phyloP scores from a whole-genome alignment of 2,888 invertebrate genomes.

The Eristalis intricaria region DNA sequence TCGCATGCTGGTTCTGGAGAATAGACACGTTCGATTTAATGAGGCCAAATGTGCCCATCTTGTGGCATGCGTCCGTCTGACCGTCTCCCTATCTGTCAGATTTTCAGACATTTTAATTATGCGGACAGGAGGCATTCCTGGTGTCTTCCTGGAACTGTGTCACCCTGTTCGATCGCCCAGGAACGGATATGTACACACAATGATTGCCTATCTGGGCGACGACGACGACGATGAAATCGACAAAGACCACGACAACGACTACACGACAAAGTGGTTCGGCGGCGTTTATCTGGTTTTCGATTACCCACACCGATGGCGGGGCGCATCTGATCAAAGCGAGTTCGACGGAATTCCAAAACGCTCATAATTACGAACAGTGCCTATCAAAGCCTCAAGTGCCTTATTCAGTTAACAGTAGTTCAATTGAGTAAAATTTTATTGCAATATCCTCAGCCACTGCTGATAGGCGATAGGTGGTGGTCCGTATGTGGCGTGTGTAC shows the following conservation, averaged over 20 bases:
- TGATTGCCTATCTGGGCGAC: neutral
- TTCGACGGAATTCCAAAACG: conserved; percentile 52
- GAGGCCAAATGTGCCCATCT: conserved; percentile 50
- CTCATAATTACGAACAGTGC: conserved; percentile 37
- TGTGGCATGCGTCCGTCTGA: conserved; percentile 51
- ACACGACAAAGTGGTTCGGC: neutral
- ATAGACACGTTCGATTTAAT: conserved; percentile 67
- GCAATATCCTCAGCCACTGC: conserved; percentile 63
- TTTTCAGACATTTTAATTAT: conserved; percentile 53
- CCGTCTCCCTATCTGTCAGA: conserved; percentile 3
- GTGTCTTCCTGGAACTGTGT: conserved; percentile 15
- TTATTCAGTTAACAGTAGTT: conserved; percentile 70
- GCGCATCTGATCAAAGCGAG: conserved; percentile 57
- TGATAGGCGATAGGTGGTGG: conserved; percentile 32
- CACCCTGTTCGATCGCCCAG: neutral
- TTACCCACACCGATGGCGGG: conserved; percentile 37
- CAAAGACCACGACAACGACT: neutral
- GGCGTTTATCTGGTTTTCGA: conserved; percentile 52
- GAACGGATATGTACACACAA: neutral
- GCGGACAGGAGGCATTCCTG: conserved; percentile 1
- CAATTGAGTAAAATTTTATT: conserved; percentile 70
- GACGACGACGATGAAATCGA: neutral
- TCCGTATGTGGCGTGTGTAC: conserved; percentile 7
- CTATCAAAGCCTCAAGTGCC: conserved; percentile 62
- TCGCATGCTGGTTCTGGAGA: conserved; percentile 44